A percentile compares a stretch with the other conserved stretches of the same genome.
These are phyloP conservation scores for Chelonus insularis DNA, from an alignment of 1,140 invertebrate species.

Conservation along the genomic window DNA sequence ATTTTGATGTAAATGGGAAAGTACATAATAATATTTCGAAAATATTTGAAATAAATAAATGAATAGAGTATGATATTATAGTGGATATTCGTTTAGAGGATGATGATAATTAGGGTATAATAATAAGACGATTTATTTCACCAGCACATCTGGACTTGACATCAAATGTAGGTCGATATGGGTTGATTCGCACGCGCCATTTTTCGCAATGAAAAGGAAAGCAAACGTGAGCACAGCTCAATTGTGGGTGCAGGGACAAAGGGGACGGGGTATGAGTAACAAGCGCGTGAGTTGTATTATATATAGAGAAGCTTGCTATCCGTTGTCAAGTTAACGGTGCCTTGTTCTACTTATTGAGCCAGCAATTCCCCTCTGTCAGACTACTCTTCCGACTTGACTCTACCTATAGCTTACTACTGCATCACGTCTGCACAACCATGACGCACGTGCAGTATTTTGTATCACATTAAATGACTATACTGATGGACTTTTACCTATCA, in stretches of 20 bases:
- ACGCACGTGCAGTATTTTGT: conserved; percentile 9
- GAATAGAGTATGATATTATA: not conserved
- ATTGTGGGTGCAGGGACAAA: conserved; percentile 33
- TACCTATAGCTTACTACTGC: conserved; percentile 20
- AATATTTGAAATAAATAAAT: not conserved
- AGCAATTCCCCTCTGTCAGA: conserved; percentile 16
- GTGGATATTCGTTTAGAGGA: no score
- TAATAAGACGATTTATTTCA: not conserved
- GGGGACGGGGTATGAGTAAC: not conserved
- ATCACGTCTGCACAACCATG: conserved; percentile 30
- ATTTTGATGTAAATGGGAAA: no score
- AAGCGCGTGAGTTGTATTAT: conserved; percentile 11
- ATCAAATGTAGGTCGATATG: conserved; percentile 45
- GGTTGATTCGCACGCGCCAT: conserved; percentile 56
- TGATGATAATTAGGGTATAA: not conserved
- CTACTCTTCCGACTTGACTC: no score
- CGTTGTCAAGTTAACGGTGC: conserved; percentile 56
- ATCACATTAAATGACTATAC: not conserved
- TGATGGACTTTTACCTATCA: no score
- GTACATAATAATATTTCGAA: no score
- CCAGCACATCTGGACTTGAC: not conserved
- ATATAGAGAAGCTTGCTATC: conserved; percentile 34
- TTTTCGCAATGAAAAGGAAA: conserved; percentile 63
- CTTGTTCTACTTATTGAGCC: conserved; percentile 51
- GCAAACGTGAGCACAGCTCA: conserved; percentile 50